Evolutionary conservation across 30 jellyfish, hydroid and myxozoan species (phyloP).

Genomic region (Catostylus mosaicus): DNA sequence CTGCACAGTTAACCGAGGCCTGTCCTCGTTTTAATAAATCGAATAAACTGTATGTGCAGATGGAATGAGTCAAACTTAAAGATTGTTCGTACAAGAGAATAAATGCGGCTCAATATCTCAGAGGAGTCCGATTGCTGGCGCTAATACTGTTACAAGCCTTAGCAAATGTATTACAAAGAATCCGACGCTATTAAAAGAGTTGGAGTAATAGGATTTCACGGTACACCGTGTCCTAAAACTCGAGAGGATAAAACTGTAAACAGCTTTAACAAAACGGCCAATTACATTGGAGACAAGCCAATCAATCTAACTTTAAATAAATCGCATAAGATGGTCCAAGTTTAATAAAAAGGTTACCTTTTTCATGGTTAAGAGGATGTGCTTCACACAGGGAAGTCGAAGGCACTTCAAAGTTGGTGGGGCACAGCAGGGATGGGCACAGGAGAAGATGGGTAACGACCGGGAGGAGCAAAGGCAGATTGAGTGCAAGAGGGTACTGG

Average conservation of each 20-base stretch:
- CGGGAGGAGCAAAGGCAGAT: too few relatives aligned
- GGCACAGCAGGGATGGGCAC: too few relatives aligned
- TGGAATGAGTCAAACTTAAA: constrained; percentile 19
- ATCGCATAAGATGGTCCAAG: not conserved
- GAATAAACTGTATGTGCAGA: not conserved
- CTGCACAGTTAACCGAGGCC: constrained; percentile 16
- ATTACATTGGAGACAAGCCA: constrained; percentile 43
- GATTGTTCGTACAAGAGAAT: constrained; percentile 19
- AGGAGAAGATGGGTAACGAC: too few relatives aligned
- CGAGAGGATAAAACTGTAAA: constrained; percentile 29
- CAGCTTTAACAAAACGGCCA: constrained; percentile 29
- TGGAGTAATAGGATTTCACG: constrained; percentile 61
- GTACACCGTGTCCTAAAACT: constrained; percentile 40
- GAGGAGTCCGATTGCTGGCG: constrained; percentile 47
- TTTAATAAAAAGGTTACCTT: not conserved
- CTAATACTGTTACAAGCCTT: constrained; percentile 61
- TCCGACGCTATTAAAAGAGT: constrained; percentile 32
- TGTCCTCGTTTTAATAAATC: not conserved
- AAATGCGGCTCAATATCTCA: constrained; percentile 41
- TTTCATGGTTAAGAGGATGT: too few relatives aligned
- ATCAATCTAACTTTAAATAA: constrained; percentile 30
- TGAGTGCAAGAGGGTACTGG: too few relatives aligned
- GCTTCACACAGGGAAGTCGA: too few relatives aligned
- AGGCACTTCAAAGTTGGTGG: too few relatives aligned
- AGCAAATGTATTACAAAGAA: constrained; percentile 26